A percentile compares a stretch with the other conserved stretches of the same genome.
Conservation (phyloP, 2,113 vertebrate genomes). For the Desmodus rotundus region DNA sequence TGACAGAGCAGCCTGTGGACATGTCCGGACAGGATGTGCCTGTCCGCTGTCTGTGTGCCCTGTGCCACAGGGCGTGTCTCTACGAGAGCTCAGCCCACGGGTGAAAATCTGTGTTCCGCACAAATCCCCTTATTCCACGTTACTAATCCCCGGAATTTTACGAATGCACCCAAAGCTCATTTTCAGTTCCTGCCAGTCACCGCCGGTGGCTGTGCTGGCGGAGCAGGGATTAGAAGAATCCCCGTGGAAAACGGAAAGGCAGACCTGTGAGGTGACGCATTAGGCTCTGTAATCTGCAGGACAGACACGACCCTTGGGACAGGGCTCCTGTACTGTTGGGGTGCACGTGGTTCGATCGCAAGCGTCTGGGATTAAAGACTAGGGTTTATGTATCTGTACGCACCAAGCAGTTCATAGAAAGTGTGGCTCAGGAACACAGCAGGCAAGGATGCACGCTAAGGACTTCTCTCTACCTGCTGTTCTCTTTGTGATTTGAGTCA, state of each 20-base stretch:
- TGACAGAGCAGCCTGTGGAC: not conserved
- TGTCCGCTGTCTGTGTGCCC: not conserved
- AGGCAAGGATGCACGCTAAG: not conserved
- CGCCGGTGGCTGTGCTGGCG: not conserved
- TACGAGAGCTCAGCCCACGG: not conserved
- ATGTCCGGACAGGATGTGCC: not conserved
- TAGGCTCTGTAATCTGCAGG: not conserved
- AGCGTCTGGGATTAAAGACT: not conserved
- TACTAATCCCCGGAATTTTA: slow-evolving; percentile 55
- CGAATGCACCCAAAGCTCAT: slow-evolving; percentile 72
- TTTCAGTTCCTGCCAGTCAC: slow-evolving; percentile 19
- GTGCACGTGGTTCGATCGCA: not conserved
- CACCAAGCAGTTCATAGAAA: not conserved
- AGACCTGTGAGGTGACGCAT: not conserved
- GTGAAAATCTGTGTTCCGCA: slow-evolving; percentile 32
- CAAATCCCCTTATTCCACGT: slow-evolving; percentile 29
- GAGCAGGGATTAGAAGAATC: not conserved
- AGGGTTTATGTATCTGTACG: not conserved
- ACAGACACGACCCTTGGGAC: not conserved
- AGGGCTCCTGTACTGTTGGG: not conserved
- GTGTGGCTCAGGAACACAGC: not conserved
- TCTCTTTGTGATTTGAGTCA: not conserved
- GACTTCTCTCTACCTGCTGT: not conserved
- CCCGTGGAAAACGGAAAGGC: not conserved
- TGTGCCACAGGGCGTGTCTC: not conserved